Evolutionary conservation across 2,888 invertebrate species (phyloP).

Genomic region (Ichneumon xanthorius): DNA sequence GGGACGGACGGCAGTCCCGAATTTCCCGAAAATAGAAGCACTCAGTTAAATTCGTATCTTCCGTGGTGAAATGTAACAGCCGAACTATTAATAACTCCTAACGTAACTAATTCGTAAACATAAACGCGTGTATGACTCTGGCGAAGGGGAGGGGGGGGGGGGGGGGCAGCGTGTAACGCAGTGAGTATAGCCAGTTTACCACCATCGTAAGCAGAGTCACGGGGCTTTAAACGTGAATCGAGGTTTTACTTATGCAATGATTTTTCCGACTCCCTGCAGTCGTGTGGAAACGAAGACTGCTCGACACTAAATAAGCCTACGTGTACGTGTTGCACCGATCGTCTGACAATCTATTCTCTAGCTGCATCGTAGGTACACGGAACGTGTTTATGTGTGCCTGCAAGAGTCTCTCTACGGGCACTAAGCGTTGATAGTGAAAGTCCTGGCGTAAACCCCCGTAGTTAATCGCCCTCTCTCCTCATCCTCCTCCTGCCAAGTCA

Average conservation of each 20-base stretch:
- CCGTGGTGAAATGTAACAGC: not conserved
- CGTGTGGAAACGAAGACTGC: conserved; percentile 66
- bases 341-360: not conserved
- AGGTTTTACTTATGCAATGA: conserved; percentile 74
- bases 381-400: not conserved
- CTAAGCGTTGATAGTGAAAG: conserved; percentile 76
- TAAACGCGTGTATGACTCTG: not conserved
- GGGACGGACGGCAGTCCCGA: too few relatives aligned
- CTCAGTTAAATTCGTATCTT: not conserved
- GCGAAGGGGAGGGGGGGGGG: not conserved
- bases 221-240: conserved; percentile 79
- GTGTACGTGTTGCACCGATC: not conserved
- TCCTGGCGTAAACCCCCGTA: conserved; percentile 60
- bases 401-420: not conserved
- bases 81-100: not conserved
- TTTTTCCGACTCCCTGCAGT: conserved; percentile 57
- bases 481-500: conserved; percentile 66
- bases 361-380: not conserved
- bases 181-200: not conserved
- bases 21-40: not conserved
- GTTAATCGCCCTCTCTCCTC: not conserved
- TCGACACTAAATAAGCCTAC: not conserved
- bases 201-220: conserved; percentile 73
- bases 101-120: conserved; percentile 3
- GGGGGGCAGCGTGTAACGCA: not conserved